phyloP scores from a whole-genome alignment of 1,140 invertebrate species.

The Drosophila subobscura region DNA sequence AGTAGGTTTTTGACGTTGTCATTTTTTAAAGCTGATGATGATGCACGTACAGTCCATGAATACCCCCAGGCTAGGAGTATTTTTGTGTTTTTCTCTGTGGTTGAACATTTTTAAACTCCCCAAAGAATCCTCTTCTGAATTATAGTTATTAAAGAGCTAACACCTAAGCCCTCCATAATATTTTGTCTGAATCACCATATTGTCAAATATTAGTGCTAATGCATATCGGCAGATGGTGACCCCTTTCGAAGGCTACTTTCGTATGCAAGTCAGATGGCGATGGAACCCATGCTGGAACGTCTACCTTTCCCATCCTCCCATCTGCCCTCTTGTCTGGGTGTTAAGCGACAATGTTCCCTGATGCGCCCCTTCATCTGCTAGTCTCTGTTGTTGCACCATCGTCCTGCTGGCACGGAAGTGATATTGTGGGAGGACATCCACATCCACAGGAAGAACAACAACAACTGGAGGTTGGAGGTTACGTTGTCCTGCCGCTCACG shows the following conservation, averaged over 20 bases:
- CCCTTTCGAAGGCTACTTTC: slow-evolving; percentile 26
- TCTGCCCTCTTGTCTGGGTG: slow-evolving; percentile 29
- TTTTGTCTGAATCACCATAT: slow-evolving; percentile 27
- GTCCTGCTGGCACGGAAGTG: neutral
- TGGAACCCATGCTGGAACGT: slow-evolving; percentile 29
- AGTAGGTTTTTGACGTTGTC: slow-evolving; percentile 17
- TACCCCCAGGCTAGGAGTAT: no score
- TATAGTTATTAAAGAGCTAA: neutral
- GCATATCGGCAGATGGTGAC: slow-evolving; percentile 29
- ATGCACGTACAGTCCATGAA: slow-evolving; percentile 16
- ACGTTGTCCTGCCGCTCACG: slow-evolving; percentile 43
- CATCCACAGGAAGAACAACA: slow-evolving; percentile 28
- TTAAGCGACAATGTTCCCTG: slow-evolving; percentile 39
- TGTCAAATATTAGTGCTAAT: slow-evolving; percentile 8
- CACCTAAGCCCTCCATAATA: neutral
- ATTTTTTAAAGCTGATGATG: slow-evolving; percentile 19
- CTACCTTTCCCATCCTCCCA: slow-evolving; percentile 21
- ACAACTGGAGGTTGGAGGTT: slow-evolving; percentile 35
- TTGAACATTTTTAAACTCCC: neutral
- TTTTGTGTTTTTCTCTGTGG: slow-evolving; percentile 5
- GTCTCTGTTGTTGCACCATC: slow-evolving; percentile 8
- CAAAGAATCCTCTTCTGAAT: no score
- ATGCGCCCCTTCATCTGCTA: slow-evolving; percentile 1
- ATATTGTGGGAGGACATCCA: slow-evolving; percentile 30
- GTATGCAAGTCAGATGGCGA: slow-evolving; percentile 56